phyloP scores from a whole-genome alignment of 2,888 invertebrate genomes.

The Cyclophora albipunctata region DNA sequence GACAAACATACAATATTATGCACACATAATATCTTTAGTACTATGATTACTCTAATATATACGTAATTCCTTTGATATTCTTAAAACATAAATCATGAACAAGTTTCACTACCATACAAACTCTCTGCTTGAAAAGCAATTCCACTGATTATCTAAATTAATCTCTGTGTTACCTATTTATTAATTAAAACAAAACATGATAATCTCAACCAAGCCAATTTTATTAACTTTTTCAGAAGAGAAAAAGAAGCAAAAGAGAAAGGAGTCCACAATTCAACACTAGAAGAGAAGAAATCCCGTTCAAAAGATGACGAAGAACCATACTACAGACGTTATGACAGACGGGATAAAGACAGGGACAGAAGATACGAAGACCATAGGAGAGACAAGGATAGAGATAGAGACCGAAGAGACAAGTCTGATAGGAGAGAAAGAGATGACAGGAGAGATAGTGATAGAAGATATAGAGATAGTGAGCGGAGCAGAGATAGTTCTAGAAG shows the following conservation, averaged over 20 bases:
- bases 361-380: conserved; percentile 38
- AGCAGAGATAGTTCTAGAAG: conserved; percentile 60
- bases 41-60: too few relatives aligned
- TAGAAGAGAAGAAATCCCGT: conserved; percentile 67
- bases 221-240: conserved; percentile 37
- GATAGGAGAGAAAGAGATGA: conserved; percentile 31
- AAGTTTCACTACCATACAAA: too few relatives aligned
- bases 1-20: too few relatives aligned
- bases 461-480: conserved; percentile 41
- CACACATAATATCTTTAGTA: too few relatives aligned
- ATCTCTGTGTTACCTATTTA: too few relatives aligned
- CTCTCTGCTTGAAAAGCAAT: too few relatives aligned
- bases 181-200: too few relatives aligned
- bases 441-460: conserved; percentile 23
- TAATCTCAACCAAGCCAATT: too few relatives aligned
- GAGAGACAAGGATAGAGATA: conserved; percentile 37
- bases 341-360: conserved; percentile 37
- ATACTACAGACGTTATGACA: conserved; percentile 48
- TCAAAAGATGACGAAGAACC: conserved; percentile 55
- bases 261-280: conserved; percentile 82
- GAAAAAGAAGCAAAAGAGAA: conserved; percentile 78
- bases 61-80: too few relatives aligned
- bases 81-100: too few relatives aligned
- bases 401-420: conserved; percentile 33
- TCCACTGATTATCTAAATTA: too few relatives aligned